Percentiles rank a stretch among this genome's conserved stretches.
phyloP scores from a whole-genome alignment of 2,797 vertebrate species.

The Heterohyrax brucei region DNA sequence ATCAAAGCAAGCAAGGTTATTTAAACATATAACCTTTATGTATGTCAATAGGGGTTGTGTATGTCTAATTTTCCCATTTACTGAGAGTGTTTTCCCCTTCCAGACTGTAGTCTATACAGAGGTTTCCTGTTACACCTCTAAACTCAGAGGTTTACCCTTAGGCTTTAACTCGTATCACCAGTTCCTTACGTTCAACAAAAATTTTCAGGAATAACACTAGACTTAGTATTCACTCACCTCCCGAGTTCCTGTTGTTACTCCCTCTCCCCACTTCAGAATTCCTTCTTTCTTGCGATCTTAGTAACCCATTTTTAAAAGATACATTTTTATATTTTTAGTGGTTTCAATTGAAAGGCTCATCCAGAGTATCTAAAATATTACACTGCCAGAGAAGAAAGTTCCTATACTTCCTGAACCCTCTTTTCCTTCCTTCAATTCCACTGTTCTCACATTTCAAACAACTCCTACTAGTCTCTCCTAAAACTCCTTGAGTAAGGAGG shows the following conservation, averaged over 20 bases:
- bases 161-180: not conserved
- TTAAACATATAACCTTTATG: not conserved
- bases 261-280: not conserved
- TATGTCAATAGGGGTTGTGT: no score
- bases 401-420: not conserved
- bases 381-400: not conserved
- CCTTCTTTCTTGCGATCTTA: slow-evolving; percentile 9
- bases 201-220: not conserved
- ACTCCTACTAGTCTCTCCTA: not conserved
- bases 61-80: not conserved
- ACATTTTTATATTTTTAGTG: slow-evolving; percentile 19
- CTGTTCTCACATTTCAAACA: not conserved
- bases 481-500: not conserved
- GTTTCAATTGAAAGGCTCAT: slow-evolving; percentile 1
- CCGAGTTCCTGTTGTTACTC: not conserved
- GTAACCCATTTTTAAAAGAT: not conserved
- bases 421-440: not conserved
- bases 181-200: slow-evolving; percentile 14
- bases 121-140: not conserved
- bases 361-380: not conserved
- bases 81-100: not conserved
- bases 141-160: not conserved
- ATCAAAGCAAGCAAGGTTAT: not conserved
- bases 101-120: not conserved
- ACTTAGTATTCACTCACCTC: not conserved